Base-by-base conservation (phyloP, 1,140 invertebrate species). In the Drosophila malerkotliana region DNA sequence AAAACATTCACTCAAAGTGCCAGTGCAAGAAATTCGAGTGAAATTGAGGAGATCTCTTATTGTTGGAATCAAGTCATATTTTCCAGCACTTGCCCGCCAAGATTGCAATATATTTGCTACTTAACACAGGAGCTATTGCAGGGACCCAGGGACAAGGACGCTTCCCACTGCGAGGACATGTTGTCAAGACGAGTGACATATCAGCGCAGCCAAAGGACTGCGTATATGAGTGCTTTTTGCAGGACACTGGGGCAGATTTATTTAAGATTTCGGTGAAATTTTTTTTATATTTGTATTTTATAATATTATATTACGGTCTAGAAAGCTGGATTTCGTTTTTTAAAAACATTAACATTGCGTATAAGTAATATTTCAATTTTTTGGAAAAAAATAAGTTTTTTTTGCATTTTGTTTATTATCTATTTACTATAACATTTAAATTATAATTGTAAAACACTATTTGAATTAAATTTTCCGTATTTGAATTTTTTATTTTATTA, bases 1-100 rank as follows among this genome's bases (percentile, higher is more conserved):
- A 18, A 15, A 18, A 45, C 41, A 18, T 45, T 18, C 12, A 8
- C 32, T 14, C 14, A 44, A 44, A 44, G 44, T 37, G 12, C 10
- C 44, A 24, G 24, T 10, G 18, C 1, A 2, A 12, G n/a, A 6
- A 44, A 30, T 15, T 14, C n/a, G n/a, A 45, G 49, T 24, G 45
- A 49, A 59, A 59, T 30, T 39, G 47, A 39, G 15, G 4, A 54
- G 28, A 44, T 62, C 34, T 48, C 71, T 66, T 69, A 68, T 72
- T 80, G 66, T 67, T 59, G 32, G 32, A 59, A 37, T 60, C 66
- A 74, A 74, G 69, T 78, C 64, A 79, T 79, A 74, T 71, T 79
- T 79, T 71, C 60, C 56, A 75, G 44, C 58, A 44, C 60, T 62
- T 49, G 56, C 18, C 48, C 56, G 37, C 39, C 57, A 52, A 61